Percentiles rank a stretch among this genome's conserved stretches.
Conservation (phyloP, 2,888 invertebrate species). For the Mesorhabditis sp. region DNA sequence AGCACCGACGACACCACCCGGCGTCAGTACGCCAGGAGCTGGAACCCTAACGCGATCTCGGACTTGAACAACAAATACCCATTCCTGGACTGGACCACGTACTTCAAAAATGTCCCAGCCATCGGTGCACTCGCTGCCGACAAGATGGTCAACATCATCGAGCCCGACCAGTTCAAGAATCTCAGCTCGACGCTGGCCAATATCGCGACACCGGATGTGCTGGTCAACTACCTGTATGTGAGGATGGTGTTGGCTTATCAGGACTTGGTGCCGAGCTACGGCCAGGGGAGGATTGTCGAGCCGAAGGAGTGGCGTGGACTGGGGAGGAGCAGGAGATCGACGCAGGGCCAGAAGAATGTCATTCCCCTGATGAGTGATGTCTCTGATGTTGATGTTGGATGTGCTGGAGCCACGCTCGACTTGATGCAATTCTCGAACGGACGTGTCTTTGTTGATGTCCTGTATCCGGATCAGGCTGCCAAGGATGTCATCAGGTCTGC, state of each 20-base stretch:
- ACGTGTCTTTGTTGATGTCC: conserved; percentile 45
- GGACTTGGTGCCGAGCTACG: conserved; percentile 9
- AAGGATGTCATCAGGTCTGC: conserved; percentile 22
- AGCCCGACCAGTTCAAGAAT: conserved; percentile 9
- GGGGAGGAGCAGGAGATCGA: neutral
- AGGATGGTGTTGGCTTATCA: conserved; percentile 30
- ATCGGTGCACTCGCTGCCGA: neutral
- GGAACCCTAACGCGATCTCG: conserved; percentile 17
- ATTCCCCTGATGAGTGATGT: neutral
- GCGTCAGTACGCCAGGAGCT: conserved; percentile 20
- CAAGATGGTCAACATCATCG: conserved; percentile 2
- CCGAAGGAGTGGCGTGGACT: neutral
- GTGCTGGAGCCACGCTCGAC: conserved; percentile 14
- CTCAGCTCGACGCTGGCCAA: conserved; percentile 14
- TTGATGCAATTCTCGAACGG: conserved; percentile 44
- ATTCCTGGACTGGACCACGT: conserved; percentile 28
- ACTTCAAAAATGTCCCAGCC: conserved; percentile 14
- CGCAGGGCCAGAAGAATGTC: neutral
- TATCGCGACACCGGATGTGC: neutral
- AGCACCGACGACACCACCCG: conserved; percentile 24
- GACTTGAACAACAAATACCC: conserved; percentile 15
- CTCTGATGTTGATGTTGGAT: neutral
- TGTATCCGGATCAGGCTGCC: conserved; percentile 33
- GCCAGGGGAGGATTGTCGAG: neutral
- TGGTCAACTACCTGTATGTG: conserved; percentile 37